A percentile compares a stretch with the other conserved stretches of the same genome.
These are phyloP conservation scores for Lophius piscatorius DNA, from an alignment of 2,113 vertebrate species.

Conservation along the genomic window DNA sequence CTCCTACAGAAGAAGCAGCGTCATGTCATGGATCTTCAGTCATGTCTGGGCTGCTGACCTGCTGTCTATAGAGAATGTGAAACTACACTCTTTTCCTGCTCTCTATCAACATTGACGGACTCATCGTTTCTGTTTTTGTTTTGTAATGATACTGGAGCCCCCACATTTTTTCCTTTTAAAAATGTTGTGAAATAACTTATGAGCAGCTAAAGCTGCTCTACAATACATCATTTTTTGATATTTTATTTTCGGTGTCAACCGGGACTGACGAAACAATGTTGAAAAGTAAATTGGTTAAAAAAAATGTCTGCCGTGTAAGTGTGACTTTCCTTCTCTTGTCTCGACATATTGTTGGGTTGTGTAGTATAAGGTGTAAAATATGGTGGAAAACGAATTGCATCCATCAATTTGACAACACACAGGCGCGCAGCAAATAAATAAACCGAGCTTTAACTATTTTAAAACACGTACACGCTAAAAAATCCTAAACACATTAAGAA, in stretches of 20 bases:
- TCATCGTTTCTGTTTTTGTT: conserved; percentile 74
- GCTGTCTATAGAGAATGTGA: conserved; percentile 71
- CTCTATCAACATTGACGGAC: conserved; percentile 1
- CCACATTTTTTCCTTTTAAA: conserved; percentile 94
- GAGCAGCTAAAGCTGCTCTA: conserved; percentile 83
- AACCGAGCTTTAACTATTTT: too few species aligned
- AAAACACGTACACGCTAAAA: too few species aligned
- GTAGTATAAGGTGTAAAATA: too few species aligned
- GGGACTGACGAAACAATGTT: conserved; percentile 64
- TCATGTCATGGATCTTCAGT: conserved; percentile 64
- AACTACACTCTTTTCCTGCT: conserved; percentile 36
- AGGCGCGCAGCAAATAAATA: too few species aligned
- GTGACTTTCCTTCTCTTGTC: too few species aligned
- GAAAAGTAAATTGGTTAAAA: too few species aligned
- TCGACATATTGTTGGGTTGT: too few species aligned
- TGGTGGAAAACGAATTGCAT: too few species aligned
- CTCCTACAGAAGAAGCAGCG: conserved; percentile 1
- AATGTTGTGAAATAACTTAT: conserved; percentile 89
- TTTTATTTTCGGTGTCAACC: conserved; percentile 64
- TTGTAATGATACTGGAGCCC: conserved; percentile 87
- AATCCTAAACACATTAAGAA: too few species aligned
- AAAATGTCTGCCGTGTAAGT: too few species aligned
- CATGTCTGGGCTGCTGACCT: conserved; percentile 81
- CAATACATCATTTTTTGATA: conserved; percentile 71
- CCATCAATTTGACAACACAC: too few species aligned